Percentiles rank a stretch among this genome's conserved stretches.
These are phyloP conservation scores for Ellobius talpinus DNA, from an alignment of 2,113 vertebrate genomes.

Conservation along the genomic window DNA sequence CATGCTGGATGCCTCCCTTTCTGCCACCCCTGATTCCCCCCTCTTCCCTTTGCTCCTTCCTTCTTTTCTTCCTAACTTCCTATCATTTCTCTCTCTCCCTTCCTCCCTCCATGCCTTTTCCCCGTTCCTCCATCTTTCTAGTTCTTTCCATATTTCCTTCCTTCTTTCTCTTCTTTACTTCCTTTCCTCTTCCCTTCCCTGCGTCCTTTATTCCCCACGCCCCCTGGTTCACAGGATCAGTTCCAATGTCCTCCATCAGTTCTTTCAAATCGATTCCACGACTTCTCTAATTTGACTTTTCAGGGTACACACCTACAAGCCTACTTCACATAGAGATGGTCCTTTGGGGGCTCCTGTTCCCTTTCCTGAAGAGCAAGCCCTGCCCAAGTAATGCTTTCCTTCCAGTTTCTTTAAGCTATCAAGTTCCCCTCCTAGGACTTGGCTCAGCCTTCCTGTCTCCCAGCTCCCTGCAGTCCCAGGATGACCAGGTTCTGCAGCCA, in stretches of 20 bases:
- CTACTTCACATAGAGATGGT: neutral
- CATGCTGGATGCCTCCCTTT: neutral
- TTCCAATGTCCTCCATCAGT: neutral
- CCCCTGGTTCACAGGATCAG: neutral
- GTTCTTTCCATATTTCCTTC: neutral
- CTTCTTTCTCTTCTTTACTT: too few relatives aligned
- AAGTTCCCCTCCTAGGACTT: neutral
- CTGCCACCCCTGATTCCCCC: too few relatives aligned
- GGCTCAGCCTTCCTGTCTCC: neutral
- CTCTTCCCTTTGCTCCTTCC: neutral
- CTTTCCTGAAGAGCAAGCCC: neutral
- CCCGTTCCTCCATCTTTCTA: neutral
- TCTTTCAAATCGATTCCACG: neutral
- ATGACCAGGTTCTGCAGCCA: neutral
- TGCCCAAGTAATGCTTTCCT: neutral
- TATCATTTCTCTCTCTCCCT: too few relatives aligned
- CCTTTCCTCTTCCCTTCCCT: neutral
- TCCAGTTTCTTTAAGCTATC: neutral
- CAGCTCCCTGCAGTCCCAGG: conserved; percentile 3
- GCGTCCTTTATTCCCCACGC: neutral
- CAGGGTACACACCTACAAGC: neutral
- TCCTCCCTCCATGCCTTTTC: neutral
- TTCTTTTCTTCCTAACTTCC: neutral
- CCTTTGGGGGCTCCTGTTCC: neutral
- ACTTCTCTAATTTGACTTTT: neutral